phyloP scores from a whole-genome alignment of 2,113 vertebrate species.

The Perca fluviatilis region DNA sequence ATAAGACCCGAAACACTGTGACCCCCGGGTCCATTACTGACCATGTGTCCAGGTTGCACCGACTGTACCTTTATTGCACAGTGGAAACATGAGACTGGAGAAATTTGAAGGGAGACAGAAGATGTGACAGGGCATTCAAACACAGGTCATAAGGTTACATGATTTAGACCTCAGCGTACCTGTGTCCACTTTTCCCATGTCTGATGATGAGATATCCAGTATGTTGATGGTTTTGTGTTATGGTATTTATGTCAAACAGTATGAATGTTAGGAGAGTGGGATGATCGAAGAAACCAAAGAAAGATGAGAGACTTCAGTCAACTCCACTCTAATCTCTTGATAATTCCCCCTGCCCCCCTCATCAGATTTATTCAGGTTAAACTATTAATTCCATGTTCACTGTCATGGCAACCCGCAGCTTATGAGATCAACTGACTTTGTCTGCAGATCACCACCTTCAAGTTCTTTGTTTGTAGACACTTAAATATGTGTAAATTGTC shows the following conservation, averaged over 20 bases:
- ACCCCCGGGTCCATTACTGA: no score
- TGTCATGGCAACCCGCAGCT: conserved; percentile 14
- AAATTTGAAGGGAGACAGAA: not conserved
- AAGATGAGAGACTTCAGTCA: conserved; percentile 5
- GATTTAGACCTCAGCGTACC: not conserved
- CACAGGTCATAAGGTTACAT: not conserved
- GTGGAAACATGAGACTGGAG: not conserved
- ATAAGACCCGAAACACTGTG: no score
- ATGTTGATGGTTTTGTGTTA: no score
- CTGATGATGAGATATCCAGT: no score
- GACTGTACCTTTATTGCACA: not conserved
- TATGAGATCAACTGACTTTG: not conserved
- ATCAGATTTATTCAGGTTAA: conserved; percentile 22
- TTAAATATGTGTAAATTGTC: not conserved
- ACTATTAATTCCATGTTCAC: conserved; percentile 15
- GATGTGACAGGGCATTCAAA: not conserved
- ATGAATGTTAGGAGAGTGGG: not conserved
- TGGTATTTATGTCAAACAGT: no score
- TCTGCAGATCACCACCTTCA: not conserved
- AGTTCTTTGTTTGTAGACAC: not conserved
- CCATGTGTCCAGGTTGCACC: no score
- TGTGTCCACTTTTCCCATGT: no score
- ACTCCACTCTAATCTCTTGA: conserved; percentile 1
- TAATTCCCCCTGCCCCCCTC: not conserved
- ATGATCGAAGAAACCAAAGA: not conserved